Evolutionary conservation across 2,797 vertebrate species (phyloP).

Genomic region (Cynopterus sphinx): DNA sequence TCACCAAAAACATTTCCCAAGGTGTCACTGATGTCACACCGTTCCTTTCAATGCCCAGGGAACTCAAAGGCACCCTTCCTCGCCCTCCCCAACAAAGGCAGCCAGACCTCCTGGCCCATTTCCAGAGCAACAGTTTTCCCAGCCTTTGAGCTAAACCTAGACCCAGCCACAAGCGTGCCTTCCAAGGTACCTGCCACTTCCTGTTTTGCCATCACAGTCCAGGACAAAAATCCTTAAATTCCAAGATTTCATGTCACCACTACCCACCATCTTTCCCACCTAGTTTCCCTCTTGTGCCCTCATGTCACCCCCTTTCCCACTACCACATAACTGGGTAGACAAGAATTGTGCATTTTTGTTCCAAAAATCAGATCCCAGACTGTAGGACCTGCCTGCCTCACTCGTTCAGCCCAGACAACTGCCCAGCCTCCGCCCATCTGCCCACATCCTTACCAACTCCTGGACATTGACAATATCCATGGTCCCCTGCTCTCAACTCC

Average conservation of each 20-base stretch:
- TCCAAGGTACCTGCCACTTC: background rate
- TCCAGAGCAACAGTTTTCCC: background rate
- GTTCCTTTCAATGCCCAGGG: background rate
- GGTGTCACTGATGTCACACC: background rate
- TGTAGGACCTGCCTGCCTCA: background rate
- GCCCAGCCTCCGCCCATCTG: accelerated
- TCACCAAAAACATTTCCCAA: background rate
- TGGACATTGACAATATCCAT: conserved; percentile 78
- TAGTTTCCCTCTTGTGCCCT: background rate
- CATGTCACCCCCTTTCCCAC: too few species aligned
- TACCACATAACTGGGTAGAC: background rate
- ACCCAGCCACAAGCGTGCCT: background rate
- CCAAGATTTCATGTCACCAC: background rate
- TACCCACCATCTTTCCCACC: background rate
- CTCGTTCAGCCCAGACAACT: background rate
- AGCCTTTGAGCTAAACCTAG: background rate
- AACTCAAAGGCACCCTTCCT: background rate
- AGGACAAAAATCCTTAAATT: background rate
- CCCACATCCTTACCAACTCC: conserved; percentile 74
- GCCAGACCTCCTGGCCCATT: background rate
- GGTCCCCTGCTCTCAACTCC: conserved; percentile 64
- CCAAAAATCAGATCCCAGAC: too few species aligned
- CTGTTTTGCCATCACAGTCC: background rate
- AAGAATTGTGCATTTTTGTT: background rate
- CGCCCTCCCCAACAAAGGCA: background rate